Percentiles rank a stretch among this genome's conserved stretches.
These are phyloP conservation scores for Cecidostiba fungosa DNA, from an alignment of 2,888 invertebrate genomes.

Conservation along the genomic window DNA sequence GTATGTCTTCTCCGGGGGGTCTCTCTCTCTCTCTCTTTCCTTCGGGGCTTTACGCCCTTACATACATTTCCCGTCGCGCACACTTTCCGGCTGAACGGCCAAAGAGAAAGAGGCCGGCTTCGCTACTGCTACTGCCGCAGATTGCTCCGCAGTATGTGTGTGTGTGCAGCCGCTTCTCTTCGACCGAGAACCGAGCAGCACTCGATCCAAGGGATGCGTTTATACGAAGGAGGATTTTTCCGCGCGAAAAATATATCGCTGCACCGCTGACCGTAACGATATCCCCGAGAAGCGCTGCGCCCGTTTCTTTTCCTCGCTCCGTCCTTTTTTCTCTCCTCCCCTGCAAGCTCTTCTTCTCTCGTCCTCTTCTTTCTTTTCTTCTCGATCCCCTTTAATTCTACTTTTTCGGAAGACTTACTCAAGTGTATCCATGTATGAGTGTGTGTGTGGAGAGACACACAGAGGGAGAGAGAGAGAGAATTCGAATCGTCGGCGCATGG, in stretches of 20 bases:
- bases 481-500: background rate
- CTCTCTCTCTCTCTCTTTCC: background rate
- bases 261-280: background rate
- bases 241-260: background rate
- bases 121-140: background rate
- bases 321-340: slow-evolving; percentile 2
- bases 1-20: background rate
- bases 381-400: background rate
- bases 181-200: background rate
- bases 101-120: slow-evolving; percentile 14
- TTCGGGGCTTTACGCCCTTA: slow-evolving; percentile 35
- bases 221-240: slow-evolving; percentile 13
- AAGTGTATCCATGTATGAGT: background rate
- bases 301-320: background rate
- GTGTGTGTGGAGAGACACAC: background rate
- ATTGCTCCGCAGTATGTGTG: background rate
- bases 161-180: no score
- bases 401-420: slow-evolving; percentile 18
- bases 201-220: background rate
- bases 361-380: background rate
- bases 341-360: background rate
- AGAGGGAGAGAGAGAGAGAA: background rate
- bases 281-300: background rate
- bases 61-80: slow-evolving; percentile 34
- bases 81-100: background rate